Evolutionary conservation across 2,888 invertebrate genomes (phyloP).

Genomic region (Chloromyia formosa): DNA sequence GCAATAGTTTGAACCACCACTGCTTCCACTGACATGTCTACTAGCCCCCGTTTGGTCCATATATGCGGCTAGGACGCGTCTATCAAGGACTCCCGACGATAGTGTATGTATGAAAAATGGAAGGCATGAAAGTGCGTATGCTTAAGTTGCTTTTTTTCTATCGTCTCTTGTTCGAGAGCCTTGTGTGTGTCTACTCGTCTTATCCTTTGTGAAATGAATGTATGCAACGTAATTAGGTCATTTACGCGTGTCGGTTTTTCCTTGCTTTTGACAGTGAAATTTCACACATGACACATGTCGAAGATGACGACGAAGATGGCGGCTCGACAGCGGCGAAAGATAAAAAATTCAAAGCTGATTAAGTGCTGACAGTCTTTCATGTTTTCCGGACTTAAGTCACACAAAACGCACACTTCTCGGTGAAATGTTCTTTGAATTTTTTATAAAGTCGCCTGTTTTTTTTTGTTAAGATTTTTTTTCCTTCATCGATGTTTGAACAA

Average conservation of each 20-base stretch:
- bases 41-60: too few species aligned
- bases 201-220: conserved; percentile 26
- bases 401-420: too few species aligned
- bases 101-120: neutral
- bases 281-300: too few species aligned
- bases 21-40: too few species aligned
- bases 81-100: neutral
- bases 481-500: too few species aligned
- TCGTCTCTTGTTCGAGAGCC: conserved; percentile 18
- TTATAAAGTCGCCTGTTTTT: neutral
- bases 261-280: conserved; percentile 42
- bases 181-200: conserved; percentile 15
- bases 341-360: conserved; percentile 43
- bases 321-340: conserved; percentile 1
- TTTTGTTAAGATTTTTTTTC: too few species aligned
- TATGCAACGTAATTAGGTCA: conserved; percentile 41
- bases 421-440: conserved; percentile 23
- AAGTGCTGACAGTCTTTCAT: conserved; percentile 23
- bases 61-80: too few species aligned
- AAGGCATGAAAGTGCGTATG: conserved; percentile 30
- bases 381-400: conserved; percentile 12
- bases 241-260: conserved; percentile 41
- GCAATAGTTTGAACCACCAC: neutral
- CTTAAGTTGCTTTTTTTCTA: conserved; percentile 37
- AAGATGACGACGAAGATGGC: too few species aligned